These are phyloP conservation scores for Australoheros scitulus DNA, from an alignment of 2,113 vertebrate species.

Conservation along the genomic window DNA sequence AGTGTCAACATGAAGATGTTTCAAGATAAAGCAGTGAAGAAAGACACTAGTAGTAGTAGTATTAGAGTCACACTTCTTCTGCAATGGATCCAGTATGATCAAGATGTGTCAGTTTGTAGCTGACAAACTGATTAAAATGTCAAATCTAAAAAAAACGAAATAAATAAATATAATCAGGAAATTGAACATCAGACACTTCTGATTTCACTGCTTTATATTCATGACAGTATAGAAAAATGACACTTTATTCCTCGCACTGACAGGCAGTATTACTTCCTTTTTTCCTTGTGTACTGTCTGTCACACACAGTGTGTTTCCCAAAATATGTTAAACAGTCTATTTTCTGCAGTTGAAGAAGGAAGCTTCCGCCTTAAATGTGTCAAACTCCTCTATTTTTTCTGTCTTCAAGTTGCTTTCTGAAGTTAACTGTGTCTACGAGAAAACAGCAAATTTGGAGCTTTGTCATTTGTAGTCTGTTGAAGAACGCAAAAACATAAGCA, in stretches of 20 bases:
- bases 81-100: background rate
- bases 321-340: constrained; percentile 42
- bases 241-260: background rate
- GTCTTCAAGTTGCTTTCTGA: constrained; percentile 15
- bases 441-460: background rate
- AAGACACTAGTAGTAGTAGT: background rate
- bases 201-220: background rate
- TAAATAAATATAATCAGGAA: background rate
- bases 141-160: background rate
- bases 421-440: constrained; percentile 9
- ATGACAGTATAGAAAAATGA: background rate
- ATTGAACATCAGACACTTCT: constrained; percentile 12
- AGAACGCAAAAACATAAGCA: background rate
- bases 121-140: constrained; percentile 42
- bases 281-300: background rate
- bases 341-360: constrained; percentile 22
- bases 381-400: background rate
- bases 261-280: background rate
- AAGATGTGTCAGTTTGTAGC: background rate
- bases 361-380: constrained; percentile 3
- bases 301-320: background rate
- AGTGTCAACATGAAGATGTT: background rate
- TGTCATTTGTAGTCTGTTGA: constrained; percentile 16
- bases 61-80: background rate
- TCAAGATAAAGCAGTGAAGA: background rate